Conservation (phyloP, 2,888 invertebrate genomes). For the Ophioninae sp. region DNA sequence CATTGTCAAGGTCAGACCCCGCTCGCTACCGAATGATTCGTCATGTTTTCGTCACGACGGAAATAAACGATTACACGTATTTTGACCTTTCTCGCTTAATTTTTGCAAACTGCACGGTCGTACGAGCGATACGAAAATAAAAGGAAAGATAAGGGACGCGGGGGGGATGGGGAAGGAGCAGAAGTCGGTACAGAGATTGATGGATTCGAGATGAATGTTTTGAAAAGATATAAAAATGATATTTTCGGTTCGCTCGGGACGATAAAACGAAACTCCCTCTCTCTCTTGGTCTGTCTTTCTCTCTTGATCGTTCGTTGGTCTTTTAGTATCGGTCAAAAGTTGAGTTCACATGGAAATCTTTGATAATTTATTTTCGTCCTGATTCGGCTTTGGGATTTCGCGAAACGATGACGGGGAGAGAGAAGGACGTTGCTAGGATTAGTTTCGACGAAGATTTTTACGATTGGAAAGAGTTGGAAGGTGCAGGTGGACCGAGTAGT, state of each 20-base stretch:
- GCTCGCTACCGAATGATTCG: not conserved
- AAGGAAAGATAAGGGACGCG: not conserved
- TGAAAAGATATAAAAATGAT: not conserved
- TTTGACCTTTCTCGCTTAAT: slow-evolving; percentile 7
- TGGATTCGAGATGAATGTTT: slow-evolving; percentile 9
- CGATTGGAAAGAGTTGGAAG: not conserved
- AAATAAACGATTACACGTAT: slow-evolving; percentile 24
- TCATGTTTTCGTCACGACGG: slow-evolving; percentile 22
- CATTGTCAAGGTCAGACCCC: slow-evolving; percentile 70
- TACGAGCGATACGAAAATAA: slow-evolving; percentile 13
- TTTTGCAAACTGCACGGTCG: not conserved
- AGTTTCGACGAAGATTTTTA: not conserved
- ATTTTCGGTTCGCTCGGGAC: not conserved
- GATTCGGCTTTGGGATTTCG: not conserved
- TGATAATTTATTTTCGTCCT: slow-evolving; percentile 2
- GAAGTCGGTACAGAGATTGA: not conserved
- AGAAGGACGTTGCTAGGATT: not conserved
- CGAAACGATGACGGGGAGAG: not conserved
- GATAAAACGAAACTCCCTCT: not conserved
- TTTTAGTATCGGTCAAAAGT: slow-evolving; percentile 29
- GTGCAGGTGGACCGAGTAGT: no score
- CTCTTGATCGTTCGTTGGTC: not conserved
- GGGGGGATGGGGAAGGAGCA: no score
- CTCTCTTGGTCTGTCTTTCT: not conserved
- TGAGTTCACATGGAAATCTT: slow-evolving; percentile 44